A percentile compares a stretch with the other conserved stretches of the same genome.
Evolutionary conservation across 2,113 vertebrate species (phyloP).

Genomic region (Anthoscopus minutus): DNA sequence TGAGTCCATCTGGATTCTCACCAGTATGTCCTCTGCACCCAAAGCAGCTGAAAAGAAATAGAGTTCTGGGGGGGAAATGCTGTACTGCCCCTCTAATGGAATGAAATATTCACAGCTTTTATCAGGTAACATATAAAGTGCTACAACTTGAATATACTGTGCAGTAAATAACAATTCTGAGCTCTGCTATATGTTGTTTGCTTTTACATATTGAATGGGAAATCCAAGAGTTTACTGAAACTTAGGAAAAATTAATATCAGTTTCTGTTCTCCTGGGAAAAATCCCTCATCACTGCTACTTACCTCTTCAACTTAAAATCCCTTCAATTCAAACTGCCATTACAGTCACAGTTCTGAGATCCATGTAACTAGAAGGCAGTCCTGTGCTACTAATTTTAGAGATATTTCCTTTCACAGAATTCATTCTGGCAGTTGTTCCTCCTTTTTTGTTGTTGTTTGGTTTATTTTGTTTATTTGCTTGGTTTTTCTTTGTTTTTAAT

Average conservation of each 20-base stretch:
- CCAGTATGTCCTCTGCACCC: neutral
- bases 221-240: neutral
- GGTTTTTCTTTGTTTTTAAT: neutral
- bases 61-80: neutral
- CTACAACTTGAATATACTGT: neutral
- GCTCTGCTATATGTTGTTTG: neutral
- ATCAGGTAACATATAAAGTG: neutral
- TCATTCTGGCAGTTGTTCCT: neutral
- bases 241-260: neutral
- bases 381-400: neutral
- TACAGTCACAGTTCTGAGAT: neutral
- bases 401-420: neutral
- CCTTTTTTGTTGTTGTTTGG: neutral
- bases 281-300: neutral
- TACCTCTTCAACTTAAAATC: neutral
- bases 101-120: neutral
- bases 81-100: neutral
- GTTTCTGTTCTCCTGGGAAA: neutral
- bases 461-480: neutral
- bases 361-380: neutral
- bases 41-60: neutral
- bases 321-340: neutral
- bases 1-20: neutral
- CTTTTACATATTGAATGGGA: neutral
- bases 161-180: neutral